Conservation (phyloP, 2,113 vertebrate genomes). For the Sorex araneus region DNA sequence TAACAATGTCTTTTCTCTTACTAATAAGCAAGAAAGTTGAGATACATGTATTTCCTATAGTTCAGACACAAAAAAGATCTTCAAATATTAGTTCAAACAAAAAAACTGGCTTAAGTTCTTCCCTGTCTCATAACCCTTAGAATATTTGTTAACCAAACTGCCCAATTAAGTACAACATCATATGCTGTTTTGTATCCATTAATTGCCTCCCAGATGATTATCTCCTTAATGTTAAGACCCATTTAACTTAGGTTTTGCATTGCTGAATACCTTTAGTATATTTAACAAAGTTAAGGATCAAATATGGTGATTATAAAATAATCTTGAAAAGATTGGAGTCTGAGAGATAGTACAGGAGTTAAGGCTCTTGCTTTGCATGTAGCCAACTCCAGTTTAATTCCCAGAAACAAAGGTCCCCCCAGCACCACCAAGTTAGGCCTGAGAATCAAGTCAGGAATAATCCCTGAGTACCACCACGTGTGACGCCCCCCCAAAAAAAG, state of each 20-base stretch:
- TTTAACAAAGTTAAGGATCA: background rate
- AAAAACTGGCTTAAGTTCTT: conserved; percentile 33
- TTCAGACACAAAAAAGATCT: conserved; percentile 16
- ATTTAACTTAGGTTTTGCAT: background rate
- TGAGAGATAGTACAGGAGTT: too few relatives aligned
- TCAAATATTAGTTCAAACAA: conserved; percentile 12
- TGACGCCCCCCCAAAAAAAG: too few relatives aligned
- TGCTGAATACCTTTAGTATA: conserved; percentile 15
- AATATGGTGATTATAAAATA: background rate
- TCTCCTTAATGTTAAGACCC: background rate
- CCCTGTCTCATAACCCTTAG: background rate
- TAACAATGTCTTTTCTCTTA: background rate
- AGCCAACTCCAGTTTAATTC: too few relatives aligned
- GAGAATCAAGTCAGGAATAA: too few relatives aligned
- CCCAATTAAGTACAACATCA: background rate
- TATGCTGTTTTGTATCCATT: background rate
- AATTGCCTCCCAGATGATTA: conserved; percentile 18
- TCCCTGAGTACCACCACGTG: too few relatives aligned
- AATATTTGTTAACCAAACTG: conserved; percentile 2
- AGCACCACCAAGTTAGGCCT: too few relatives aligned
- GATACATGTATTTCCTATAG: background rate
- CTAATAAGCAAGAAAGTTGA: too few relatives aligned
- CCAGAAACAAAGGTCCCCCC: too few relatives aligned
- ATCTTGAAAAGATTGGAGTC: too few relatives aligned
- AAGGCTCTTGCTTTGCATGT: too few relatives aligned